Evolutionary conservation across 2,888 invertebrate species (phyloP).

Genomic region (Maniola hyperantus): DNA sequence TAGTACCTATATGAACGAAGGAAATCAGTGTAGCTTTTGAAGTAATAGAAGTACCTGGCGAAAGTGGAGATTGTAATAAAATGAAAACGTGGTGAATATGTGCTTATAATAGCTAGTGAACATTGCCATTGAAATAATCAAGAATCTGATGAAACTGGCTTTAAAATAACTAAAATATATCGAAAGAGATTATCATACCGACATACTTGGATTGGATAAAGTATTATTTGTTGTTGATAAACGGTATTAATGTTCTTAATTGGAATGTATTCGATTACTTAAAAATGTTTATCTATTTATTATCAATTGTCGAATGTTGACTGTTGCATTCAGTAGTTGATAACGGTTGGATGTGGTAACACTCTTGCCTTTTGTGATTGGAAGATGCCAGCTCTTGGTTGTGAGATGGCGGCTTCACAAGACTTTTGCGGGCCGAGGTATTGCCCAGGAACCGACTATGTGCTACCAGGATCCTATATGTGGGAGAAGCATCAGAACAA

Average conservation of each 20-base stretch:
- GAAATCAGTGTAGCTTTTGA: neutral
- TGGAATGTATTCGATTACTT: constrained; percentile 56
- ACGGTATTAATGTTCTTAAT: constrained; percentile 7
- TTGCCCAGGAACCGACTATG: constrained; percentile 56
- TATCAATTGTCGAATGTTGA: constrained; percentile 46
- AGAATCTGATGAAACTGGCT: neutral
- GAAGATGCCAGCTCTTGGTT: constrained; percentile 75
- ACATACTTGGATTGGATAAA: neutral
- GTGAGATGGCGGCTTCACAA: constrained; percentile 68
- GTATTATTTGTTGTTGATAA: neutral
- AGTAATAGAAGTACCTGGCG: neutral
- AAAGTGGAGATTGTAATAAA: neutral
- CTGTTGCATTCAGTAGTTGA: constrained; percentile 51
- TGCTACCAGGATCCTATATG: constrained; percentile 52
- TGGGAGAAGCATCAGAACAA: constrained; percentile 66
- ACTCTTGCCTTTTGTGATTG: constrained; percentile 41
- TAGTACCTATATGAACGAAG: neutral
- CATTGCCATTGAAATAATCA: neutral
- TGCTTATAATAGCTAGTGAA: too few relatives aligned
- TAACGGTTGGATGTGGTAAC: constrained; percentile 54
- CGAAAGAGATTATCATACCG: neutral
- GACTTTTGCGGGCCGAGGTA: constrained; percentile 66
- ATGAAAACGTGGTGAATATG: neutral
- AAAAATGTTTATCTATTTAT: constrained; percentile 46
- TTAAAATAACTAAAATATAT: neutral